Percentiles rank a stretch among this genome's conserved stretches.
phyloP scores from a whole-genome alignment of 1,140 invertebrate species.

The Zelostemma sp. region DNA sequence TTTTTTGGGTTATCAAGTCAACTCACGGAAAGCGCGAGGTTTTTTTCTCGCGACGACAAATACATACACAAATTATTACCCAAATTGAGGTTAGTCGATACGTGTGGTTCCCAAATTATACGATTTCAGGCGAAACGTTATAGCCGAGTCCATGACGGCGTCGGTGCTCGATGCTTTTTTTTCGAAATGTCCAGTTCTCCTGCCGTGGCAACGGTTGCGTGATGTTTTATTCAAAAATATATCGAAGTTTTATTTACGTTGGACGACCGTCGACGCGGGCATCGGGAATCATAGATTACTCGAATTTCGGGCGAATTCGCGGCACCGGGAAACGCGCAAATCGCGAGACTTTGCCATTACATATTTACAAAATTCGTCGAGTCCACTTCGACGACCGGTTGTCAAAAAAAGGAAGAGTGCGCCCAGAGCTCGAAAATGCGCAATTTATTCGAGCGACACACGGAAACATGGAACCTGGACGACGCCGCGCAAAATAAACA shows the following conservation, averaged over 20 bases:
- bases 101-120: slow-evolving; percentile 5
- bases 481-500: neutral
- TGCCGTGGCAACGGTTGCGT: slow-evolving; percentile 2
- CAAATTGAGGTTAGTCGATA: slow-evolving; percentile 28
- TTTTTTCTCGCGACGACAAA: no score
- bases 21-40: neutral
- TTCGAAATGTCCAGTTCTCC: slow-evolving; percentile 36
- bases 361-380: neutral
- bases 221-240: neutral
- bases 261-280: neutral
- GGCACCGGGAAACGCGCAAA: neutral
- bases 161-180: slow-evolving; percentile 4
- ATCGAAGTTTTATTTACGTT: neutral
- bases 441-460: neutral
- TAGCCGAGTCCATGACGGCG: slow-evolving; percentile 17
- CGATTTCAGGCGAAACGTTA: slow-evolving; percentile 10
- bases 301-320: neutral
- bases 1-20: neutral
- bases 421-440: neutral
- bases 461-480: neutral
- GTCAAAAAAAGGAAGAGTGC: neutral
- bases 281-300: neutral
- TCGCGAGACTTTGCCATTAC: neutral
- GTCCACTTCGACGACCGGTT: slow-evolving; percentile 3
- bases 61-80: slow-evolving; percentile 9